Evolutionary conservation across 2,888 invertebrate genomes (phyloP), one percentile per base, ranked within the genome.

Genomic region (Octodonta nipae): DNA sequence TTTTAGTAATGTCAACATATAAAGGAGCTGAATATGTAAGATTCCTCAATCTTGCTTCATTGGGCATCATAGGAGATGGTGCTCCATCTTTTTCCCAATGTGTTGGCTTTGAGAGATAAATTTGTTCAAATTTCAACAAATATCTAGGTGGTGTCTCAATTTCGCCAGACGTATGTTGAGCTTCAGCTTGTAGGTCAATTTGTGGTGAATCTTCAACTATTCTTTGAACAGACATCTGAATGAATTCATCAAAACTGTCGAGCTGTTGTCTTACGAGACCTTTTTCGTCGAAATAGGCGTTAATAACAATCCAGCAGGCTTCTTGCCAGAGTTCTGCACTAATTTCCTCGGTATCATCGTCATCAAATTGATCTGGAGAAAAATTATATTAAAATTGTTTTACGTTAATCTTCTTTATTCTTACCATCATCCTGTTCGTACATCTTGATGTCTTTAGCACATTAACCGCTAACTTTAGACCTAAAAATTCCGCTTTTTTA

Each of bases 51-150:
- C 98, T 75, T 3, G 98, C 98, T 65, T 98, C 98, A 55, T 98
- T 99, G 1, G 98, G 98, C 93, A 98, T 98, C 95, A 99, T 95
- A 36, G 95, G 93, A 35, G 89, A 87, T 8, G 96, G 95, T 0
- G 95, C 91, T 55, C 98, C 98, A 70, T 98, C 98, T 65, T 98
- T 98, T 62, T 99, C 98, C 98, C 98, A 99, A 70, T 99, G 98
- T 5, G 96, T 99, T 2, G 98, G 98, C 62, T 98, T 98, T 0
- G 96, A 96, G 27, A 99, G 63, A 59, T 99, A 98, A 58, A 98
- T 96, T 66, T 98, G 96, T 60, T 95, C 96, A 64, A 99, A 98
- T 64, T 96, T 98, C 5, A 99, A 61, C 22, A 88, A 65, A 65
- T 92, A 96, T 39, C 84, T 75, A 0, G 92, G 84, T 1, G 89